phyloP scores from a whole-genome alignment of 2,888 invertebrate genomes.

The Ptychoptera contaminata region DNA sequence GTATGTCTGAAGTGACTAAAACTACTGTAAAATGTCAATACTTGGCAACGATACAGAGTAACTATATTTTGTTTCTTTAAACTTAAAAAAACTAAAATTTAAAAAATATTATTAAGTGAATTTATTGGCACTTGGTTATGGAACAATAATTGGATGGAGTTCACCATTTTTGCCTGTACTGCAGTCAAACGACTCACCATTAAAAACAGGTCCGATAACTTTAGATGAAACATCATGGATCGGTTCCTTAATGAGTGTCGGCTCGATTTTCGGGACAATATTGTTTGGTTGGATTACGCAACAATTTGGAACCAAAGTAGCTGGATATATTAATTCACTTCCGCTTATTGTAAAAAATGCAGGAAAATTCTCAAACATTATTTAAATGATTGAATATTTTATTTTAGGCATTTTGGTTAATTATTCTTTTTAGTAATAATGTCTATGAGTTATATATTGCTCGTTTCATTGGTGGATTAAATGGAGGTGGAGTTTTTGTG shows the following conservation, averaged over 20 bases:
- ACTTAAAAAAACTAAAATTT: no score
- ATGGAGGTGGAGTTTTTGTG: conserved; percentile 5
- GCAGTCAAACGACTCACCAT: conserved; percentile 14
- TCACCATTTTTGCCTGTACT: conserved; percentile 7
- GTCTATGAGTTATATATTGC: not conserved
- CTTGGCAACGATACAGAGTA: no score
- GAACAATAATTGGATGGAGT: conserved; percentile 8
- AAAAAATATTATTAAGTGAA: conserved; percentile 5
- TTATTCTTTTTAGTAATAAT: not conserved
- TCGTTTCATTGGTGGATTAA: conserved; percentile 5
- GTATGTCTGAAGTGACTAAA: no score
- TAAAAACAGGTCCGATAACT: conserved; percentile 15
- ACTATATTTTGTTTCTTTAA: no score
- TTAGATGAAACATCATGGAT: conserved; percentile 18
- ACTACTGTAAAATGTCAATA: no score
- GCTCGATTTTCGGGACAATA: conserved; percentile 19
- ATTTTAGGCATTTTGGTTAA: no score
- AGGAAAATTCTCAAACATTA: not conserved
- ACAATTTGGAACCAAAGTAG: conserved; percentile 20
- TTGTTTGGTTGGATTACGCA: conserved; percentile 18
- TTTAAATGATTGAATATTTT: no score
- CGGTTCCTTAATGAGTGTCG: conserved; percentile 19
- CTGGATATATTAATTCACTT: conserved; percentile 19
- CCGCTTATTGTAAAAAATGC: conserved; percentile 22
- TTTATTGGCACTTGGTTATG: conserved; percentile 3